Base-by-base conservation (phyloP, 2,113 vertebrate species). In the Castor canadensis region DNA sequence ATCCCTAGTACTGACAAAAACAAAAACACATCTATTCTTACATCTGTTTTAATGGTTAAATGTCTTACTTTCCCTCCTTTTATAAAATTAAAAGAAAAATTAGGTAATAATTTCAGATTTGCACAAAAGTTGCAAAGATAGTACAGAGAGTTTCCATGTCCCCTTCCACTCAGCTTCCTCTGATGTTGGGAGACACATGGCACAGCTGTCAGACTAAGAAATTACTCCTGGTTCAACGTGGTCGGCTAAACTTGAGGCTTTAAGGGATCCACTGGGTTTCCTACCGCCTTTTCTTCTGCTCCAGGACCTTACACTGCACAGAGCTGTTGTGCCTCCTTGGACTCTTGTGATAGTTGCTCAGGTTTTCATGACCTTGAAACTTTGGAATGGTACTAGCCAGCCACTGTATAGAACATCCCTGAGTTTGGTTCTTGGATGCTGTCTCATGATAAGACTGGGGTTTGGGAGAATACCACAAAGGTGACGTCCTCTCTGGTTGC, bases 231-330 rank as follows among this genome's bases (percentile, higher is more conserved):
- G 12, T 24, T 12, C 32, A 67, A n/a, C 10, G 35, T 26, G 16
- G 28, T 40, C 0, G 13, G 20, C 54, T 38, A 16, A 15, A 32
- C 3, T 26, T 22, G 49, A 60, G 67, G 35, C 67, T 54, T 28
- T 7, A 30, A 28, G n/a, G 30, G 76, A 16, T 67, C 40, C n/a
- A 7, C 28, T 20, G 13, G 0, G 7, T 47, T 45, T 30, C 26
- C n/a, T 19, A 32, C 20, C 9, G 13, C 3, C 0, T 0, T 43
- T n/a, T 49, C 52, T 75, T 60, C 60, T 67, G 32, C 10, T 6
- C 8, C 38, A 47, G 77, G 30, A 38, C 28, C 28, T 87, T 49
- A n/a, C 45, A 1, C 13, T 54, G 35, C 60, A 6, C 10, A 10
- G 38, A 13, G 40, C 19, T 3, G 0, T 5, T 4, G 1, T 0